Evolutionary conservation across 2,797 vertebrate species (phyloP).

Genomic region (Amphiprion clarkii): DNA sequence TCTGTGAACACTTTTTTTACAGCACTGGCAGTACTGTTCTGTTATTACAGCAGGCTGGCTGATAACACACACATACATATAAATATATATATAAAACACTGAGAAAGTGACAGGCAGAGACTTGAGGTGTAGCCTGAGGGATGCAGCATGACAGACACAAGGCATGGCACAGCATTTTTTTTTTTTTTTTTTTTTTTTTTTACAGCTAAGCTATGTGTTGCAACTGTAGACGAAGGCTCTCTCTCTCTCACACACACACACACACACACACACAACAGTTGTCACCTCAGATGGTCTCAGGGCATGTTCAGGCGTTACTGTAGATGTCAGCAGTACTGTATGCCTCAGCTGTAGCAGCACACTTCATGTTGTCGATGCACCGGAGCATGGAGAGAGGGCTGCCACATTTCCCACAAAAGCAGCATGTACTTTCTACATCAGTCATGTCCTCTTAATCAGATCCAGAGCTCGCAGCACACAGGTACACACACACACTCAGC

Average conservation of each 20-base stretch:
- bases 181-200: slow-evolving; percentile 9
- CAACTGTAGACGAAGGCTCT: slow-evolving; percentile 36
- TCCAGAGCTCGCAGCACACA: slow-evolving; percentile 26
- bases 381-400: slow-evolving; percentile 43
- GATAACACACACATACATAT: slow-evolving; percentile 49
- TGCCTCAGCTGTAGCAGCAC: slow-evolving; percentile 33
- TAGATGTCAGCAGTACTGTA: slow-evolving; percentile 34
- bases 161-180: slow-evolving; percentile 51
- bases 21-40: slow-evolving; percentile 72
- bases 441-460: slow-evolving; percentile 36
- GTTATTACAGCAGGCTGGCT: slow-evolving; percentile 67
- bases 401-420: slow-evolving; percentile 37
- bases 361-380: slow-evolving; percentile 39
- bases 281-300: slow-evolving; percentile 37
- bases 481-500: slow-evolving; percentile 19
- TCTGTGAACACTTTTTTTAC: slow-evolving; percentile 81
- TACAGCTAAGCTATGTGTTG: slow-evolving; percentile 49
- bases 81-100: slow-evolving; percentile 33
- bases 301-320: slow-evolving; percentile 50
- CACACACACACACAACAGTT: slow-evolving; percentile 29
- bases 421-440: slow-evolving; percentile 49
- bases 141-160: slow-evolving; percentile 63
- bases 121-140: slow-evolving; percentile 59
- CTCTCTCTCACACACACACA: slow-evolving; percentile 8
- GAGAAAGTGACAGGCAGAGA: slow-evolving; percentile 56